Percentiles rank a stretch among this genome's conserved stretches.
These are phyloP conservation scores for Harpegnathos saltator DNA, from an alignment of 1,140 invertebrate genomes.

Conservation along the genomic window DNA sequence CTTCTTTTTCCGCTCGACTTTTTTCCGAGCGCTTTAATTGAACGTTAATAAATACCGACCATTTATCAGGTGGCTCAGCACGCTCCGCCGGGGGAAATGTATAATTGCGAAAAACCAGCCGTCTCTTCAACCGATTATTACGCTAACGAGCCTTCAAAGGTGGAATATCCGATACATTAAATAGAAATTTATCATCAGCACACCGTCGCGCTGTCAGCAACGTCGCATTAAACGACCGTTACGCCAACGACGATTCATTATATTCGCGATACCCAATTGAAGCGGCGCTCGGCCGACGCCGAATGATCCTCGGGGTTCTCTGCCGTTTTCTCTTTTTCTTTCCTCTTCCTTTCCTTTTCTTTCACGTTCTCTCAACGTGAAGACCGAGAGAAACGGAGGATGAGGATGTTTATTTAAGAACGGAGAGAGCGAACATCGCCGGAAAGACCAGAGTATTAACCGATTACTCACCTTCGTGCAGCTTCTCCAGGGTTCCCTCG, in stretches of 20 bases:
- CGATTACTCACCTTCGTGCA: slow-evolving; percentile 83
- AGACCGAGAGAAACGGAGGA: background rate
- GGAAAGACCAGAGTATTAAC: background rate
- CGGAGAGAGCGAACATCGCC: background rate
- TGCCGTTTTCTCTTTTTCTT: slow-evolving; percentile 18
- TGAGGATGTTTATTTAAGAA: slow-evolving; percentile 20
- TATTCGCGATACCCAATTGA: slow-evolving; percentile 36
- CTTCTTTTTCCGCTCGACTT: background rate
- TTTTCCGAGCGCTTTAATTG: background rate
- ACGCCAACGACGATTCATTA: slow-evolving; percentile 64
- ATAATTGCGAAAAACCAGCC: slow-evolving; percentile 40
- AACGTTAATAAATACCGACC: slow-evolving; percentile 51
- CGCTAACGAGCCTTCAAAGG: slow-evolving; percentile 62
- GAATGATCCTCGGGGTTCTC: slow-evolving; percentile 9
- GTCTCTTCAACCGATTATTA: slow-evolving; percentile 47
- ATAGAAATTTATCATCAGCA: slow-evolving; percentile 73
- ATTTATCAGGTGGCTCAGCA: slow-evolving; percentile 46
- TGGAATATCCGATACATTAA: slow-evolving; percentile 69
- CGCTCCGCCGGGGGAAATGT: slow-evolving; percentile 41
- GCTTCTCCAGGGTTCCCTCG: slow-evolving; percentile 82
- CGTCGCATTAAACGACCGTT: slow-evolving; percentile 43
- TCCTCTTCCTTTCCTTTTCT: too few relatives aligned
- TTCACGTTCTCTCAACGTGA: slow-evolving; percentile 8
- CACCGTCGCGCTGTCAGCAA: slow-evolving; percentile 61
- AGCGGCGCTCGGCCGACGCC: slow-evolving; percentile 4